Percentiles rank a stretch among this genome's conserved stretches.
Conservation (phyloP, 2,797 vertebrate species). For the Poliocrania exsul region DNA sequence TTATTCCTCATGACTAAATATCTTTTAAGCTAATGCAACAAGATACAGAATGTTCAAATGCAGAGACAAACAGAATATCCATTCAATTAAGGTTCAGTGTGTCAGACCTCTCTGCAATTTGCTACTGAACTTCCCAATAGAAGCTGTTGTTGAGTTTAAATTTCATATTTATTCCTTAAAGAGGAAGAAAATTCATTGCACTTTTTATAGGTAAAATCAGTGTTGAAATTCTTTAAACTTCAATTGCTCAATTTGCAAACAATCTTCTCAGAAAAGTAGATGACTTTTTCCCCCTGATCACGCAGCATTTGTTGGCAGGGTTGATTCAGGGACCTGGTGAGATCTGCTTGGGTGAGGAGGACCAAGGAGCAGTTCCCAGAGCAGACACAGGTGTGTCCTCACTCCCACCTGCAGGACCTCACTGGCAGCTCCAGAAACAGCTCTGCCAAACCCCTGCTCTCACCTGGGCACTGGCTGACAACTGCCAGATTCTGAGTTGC, state of each 20-base stretch:
- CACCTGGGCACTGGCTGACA: not conserved
- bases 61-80: not conserved
- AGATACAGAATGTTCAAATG: not conserved
- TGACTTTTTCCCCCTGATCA: not conserved
- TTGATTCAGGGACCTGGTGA: not conserved
- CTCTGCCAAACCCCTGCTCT: not conserved
- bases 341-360: not conserved
- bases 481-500: not conserved
- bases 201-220: not conserved
- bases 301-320: not conserved
- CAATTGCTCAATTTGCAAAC: not conserved
- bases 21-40: not conserved
- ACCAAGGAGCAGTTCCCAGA: not conserved
- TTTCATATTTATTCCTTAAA: not conserved
- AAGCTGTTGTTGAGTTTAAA: not conserved
- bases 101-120: not conserved
- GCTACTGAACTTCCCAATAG: not conserved
- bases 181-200: not conserved
- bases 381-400: not conserved
- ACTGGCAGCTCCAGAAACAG: not conserved
- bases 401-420: not conserved
- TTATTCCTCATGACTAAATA: not conserved
- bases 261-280: not conserved
- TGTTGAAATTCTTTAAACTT: not conserved
- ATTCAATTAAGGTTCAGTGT: not conserved